Percentiles rank a stretch among this genome's conserved stretches.
phyloP scores from a whole-genome alignment of 2,888 invertebrate species.

The Halictus ligatus region DNA sequence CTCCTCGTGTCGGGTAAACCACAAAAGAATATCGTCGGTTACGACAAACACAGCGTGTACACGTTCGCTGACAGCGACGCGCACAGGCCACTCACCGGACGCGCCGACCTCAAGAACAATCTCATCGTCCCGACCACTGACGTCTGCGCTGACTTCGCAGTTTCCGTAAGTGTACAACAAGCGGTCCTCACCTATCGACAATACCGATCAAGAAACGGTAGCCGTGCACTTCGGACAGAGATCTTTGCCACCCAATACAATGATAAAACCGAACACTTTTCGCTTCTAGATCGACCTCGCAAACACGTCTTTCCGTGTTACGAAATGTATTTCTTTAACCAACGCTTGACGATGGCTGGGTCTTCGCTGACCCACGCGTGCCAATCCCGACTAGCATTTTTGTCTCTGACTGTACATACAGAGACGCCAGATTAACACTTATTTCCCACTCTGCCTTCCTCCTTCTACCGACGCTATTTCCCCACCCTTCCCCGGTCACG shows the following conservation, averaged over 20 bases:
- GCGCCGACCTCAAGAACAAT: constrained; percentile 85
- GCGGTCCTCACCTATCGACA: constrained; percentile 22
- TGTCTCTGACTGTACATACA: no score
- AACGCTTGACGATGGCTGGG: no score
- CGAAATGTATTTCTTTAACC: no score
- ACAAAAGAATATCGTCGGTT: constrained; percentile 87
- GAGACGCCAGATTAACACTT: no score
- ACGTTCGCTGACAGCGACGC: constrained; percentile 87
- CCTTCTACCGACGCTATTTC: no score
- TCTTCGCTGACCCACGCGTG: no score
- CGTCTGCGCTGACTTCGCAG: constrained; percentile 89
- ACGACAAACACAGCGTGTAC: constrained; percentile 87
- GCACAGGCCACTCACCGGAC: constrained; percentile 87
- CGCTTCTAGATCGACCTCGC: no score
- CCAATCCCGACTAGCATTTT: no score
- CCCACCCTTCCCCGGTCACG: no score
- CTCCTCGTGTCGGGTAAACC: constrained; percentile 86
- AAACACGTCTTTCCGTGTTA: no score
- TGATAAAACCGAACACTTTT: neutral
- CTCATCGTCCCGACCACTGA: constrained; percentile 86
- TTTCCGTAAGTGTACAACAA: constrained; percentile 85
- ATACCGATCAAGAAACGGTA: neutral
- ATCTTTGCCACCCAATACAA: neutral
- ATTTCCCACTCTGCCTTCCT: no score
- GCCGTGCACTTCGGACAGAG: neutral